Evolutionary conservation across 2,888 invertebrate genomes (phyloP).

Genomic region (Criorhina ranunculi): DNA sequence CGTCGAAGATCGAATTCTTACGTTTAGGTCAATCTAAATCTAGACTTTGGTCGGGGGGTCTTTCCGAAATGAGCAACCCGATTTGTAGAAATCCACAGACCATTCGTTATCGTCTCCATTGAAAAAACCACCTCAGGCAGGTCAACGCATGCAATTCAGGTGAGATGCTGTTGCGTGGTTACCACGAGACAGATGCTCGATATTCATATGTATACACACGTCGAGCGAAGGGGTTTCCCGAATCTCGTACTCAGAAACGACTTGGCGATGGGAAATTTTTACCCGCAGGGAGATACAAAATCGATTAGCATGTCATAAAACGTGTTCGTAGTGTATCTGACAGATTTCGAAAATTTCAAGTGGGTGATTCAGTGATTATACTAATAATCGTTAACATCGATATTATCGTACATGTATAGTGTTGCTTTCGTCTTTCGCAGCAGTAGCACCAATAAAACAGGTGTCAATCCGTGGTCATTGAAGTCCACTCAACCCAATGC

Average conservation of each 20-base stretch:
- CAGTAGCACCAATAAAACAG: conserved; percentile 54
- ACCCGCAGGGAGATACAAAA: conserved; percentile 33
- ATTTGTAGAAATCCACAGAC: conserved; percentile 50
- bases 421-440: conserved; percentile 40
- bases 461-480: conserved; percentile 47
- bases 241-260: conserved; percentile 36
- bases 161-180: conserved; percentile 24
- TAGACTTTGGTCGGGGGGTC: conserved; percentile 53
- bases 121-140: conserved; percentile 35
- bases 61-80: conserved; percentile 56
- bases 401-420: conserved; percentile 29
- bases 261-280: conserved; percentile 31
- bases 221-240: conserved; percentile 61
- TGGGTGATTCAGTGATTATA: conserved; percentile 43
- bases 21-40: conserved; percentile 25
- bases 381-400: conserved; percentile 32
- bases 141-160: conserved; percentile 45
- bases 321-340: conserved; percentile 45
- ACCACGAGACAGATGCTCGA: conserved; percentile 23
- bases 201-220: conserved; percentile 12
- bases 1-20: conserved; percentile 35
- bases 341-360: conserved; percentile 63
- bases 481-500: conserved; percentile 61
- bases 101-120: conserved; percentile 42
- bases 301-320: conserved; percentile 61